Evolutionary conservation across 2,888 invertebrate species (phyloP).

Genomic region (Branchellion lobata): DNA sequence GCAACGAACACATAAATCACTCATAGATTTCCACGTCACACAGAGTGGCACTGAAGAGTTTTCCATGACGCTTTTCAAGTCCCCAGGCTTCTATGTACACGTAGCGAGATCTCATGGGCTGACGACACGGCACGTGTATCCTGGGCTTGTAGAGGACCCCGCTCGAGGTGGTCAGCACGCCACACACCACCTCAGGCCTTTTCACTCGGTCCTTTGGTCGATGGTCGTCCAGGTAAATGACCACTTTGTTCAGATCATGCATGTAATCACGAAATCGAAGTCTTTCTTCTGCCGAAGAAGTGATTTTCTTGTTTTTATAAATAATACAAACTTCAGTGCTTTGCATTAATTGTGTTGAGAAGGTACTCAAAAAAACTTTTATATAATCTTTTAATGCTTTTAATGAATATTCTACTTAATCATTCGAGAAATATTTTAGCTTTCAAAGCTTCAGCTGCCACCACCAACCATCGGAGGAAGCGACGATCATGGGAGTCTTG

Average conservation of each 20-base stretch:
- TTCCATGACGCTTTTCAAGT: conserved; percentile 63
- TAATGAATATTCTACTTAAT: no score
- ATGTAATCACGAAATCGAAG: conserved; percentile 61
- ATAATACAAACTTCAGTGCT: background rate
- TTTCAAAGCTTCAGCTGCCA: no score
- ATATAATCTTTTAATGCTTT: no score
- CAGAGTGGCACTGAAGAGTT: conserved; percentile 65
- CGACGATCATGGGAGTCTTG: conserved; percentile 65
- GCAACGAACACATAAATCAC: no score
- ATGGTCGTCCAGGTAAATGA: conserved; percentile 64
- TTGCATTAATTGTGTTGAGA: background rate
- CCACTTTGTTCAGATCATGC: conserved; percentile 64
- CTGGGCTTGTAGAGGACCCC: conserved; percentile 64
- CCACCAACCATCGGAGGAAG: background rate
- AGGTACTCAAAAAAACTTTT: no score
- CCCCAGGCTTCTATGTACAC: conserved; percentile 65
- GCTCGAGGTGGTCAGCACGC: conserved; percentile 63
- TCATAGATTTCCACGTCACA: conserved; percentile 65
- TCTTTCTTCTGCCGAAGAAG: conserved; percentile 38
- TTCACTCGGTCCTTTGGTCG: conserved; percentile 54
- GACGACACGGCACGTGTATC: conserved; percentile 64
- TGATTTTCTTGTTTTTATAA: background rate
- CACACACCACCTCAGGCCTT: conserved; percentile 59
- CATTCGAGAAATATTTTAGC: no score
- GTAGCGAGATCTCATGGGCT: conserved; percentile 63